Percentiles rank a stretch among this genome's conserved stretches.
These are phyloP conservation scores for Meloidogyne hapla DNA, from an alignment of 1,140 invertebrate species.

Conservation along the genomic window DNA sequence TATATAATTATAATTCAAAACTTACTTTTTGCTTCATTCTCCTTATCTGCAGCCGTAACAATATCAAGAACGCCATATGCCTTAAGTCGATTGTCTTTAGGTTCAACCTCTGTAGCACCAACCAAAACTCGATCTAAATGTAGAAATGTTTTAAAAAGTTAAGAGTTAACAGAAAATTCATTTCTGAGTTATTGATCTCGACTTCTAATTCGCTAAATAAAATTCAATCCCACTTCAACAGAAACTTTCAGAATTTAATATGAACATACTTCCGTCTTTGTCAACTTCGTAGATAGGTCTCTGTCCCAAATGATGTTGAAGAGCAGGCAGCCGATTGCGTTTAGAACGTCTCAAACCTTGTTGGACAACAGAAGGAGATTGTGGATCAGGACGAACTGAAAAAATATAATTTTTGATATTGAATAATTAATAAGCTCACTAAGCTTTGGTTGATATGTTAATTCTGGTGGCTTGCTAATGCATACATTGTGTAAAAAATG, in stretches of 20 bases:
- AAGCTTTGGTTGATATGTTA: constrained; percentile 13
- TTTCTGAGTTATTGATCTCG: no score
- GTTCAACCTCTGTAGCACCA: constrained; percentile 15
- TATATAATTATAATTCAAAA: no score
- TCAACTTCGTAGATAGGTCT: constrained; percentile 21
- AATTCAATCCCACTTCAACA: background rate
- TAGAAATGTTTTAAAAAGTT: background rate
- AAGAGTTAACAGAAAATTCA: background rate
- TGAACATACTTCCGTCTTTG: constrained; percentile 24
- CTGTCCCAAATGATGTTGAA: constrained; percentile 19
- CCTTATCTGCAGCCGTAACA: constrained; percentile 11
- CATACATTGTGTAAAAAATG: constrained; percentile 13
- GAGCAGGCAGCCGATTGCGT: constrained; percentile 24
- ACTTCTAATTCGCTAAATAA: background rate
- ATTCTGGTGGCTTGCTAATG: background rate
- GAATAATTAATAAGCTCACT: constrained; percentile 8
- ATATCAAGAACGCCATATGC: background rate
- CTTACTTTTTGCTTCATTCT: constrained; percentile 24
- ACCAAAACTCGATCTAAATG: constrained; percentile 30
- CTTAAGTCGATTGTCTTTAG: constrained; percentile 23
- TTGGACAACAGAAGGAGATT: constrained; percentile 28
- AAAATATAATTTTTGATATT: background rate
- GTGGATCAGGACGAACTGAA: constrained; percentile 19
- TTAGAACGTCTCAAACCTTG: constrained; percentile 22
- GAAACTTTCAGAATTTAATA: background rate